Evolutionary conservation across 2,113 vertebrate genomes (phyloP).

Genomic region (Macroglossus sobrinus): DNA sequence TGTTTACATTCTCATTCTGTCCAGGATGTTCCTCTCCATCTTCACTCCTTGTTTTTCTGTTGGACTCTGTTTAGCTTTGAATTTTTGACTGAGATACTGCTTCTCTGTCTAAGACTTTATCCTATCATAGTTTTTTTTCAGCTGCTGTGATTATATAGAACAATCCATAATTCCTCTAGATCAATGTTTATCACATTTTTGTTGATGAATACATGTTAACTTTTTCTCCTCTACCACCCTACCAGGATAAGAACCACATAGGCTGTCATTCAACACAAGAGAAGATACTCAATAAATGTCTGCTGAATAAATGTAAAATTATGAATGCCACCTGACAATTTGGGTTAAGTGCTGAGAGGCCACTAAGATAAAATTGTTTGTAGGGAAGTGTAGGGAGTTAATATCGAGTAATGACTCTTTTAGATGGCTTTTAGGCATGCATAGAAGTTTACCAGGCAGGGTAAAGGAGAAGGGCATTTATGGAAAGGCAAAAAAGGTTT

Average conservation of each 20-base stretch:
- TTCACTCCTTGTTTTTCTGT: background rate
- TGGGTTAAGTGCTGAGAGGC: background rate
- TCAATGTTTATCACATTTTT: background rate
- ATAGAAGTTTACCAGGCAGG: background rate
- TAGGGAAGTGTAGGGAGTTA: background rate
- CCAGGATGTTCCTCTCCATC: background rate
- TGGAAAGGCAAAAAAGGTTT: background rate
- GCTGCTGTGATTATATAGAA: background rate
- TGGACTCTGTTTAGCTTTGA: background rate
- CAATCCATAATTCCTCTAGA: background rate
- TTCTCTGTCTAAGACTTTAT: background rate
- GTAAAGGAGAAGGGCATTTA: background rate
- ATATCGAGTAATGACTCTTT: background rate
- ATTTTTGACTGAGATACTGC: background rate
- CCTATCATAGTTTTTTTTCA: background rate
- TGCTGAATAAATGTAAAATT: background rate
- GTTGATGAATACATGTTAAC: background rate
- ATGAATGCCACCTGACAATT: background rate
- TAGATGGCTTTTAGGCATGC: background rate
- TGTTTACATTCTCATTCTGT: background rate
- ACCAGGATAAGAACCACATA: background rate
- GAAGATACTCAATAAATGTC: background rate
- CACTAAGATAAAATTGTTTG: background rate
- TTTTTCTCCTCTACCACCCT: background rate
- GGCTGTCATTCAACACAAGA: background rate